Conservation (phyloP, 2,888 invertebrate species). For the Cephonodes hylas region DNA sequence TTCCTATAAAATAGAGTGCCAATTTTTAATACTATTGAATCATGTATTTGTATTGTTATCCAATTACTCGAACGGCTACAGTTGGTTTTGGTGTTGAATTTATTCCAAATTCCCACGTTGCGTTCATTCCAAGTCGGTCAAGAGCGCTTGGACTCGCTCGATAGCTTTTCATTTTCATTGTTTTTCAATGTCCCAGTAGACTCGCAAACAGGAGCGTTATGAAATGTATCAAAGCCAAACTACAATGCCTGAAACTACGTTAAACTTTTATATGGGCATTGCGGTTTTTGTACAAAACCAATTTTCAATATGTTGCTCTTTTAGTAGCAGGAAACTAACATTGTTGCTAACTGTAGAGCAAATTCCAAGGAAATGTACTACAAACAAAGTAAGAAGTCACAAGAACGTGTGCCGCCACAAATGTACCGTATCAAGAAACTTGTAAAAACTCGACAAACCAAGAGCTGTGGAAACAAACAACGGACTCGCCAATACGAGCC, state of each 20-base stretch:
- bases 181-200: conserved; percentile 36
- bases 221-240: not conserved
- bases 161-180: conserved; percentile 52
- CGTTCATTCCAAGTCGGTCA: conserved; percentile 45
- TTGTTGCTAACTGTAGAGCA: not conserved
- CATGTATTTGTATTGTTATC: too few species aligned
- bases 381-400: conserved; percentile 3
- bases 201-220: conserved; percentile 8
- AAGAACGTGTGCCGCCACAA: conserved; percentile 3
- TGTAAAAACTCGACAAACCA: conserved; percentile 58
- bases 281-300: not conserved
- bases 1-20: too few species aligned
- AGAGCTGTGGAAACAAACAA: conserved; percentile 69
- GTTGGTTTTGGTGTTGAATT: not conserved
- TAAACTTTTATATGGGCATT: not conserved
- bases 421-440: conserved; percentile 40
- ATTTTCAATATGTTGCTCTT: not conserved
- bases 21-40: too few species aligned
- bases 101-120: conserved; percentile 25
- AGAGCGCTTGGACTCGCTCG: conserved; percentile 36
- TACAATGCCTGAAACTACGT: not conserved
- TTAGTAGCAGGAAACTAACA: not conserved
- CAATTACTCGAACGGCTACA: not conserved
- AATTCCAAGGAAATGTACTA: not conserved
- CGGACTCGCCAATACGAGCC: conserved; percentile 73